Evolutionary conservation across 2,113 vertebrate genomes (phyloP), one percentile per base, ranked within the genome.

Genomic region (Machaerirhynchus nigripectus): DNA sequence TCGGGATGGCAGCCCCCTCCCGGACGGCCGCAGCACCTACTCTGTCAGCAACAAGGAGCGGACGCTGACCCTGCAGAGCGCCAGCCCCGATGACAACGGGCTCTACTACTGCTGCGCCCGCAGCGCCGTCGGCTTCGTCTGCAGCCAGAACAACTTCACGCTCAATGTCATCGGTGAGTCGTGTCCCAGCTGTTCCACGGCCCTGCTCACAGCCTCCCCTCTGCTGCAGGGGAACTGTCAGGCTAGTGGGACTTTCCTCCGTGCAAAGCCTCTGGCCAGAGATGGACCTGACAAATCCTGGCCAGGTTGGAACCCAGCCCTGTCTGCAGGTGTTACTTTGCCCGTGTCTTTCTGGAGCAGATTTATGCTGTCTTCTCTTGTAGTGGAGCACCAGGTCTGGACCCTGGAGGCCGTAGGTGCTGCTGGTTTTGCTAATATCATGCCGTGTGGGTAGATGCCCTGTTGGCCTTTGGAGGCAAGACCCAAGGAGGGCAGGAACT

Each of bases 31-130:
- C 42, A 98, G 97, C 91, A 97, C 90, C 96, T 98, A 99, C 91
- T 97, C 98, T 4, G 98, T 99, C 93, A 99, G 98, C 96, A 99
- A 97, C 97, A 99, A 98, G 97, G 99, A 99, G 95, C 97, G 98
- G 30, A 99, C 98, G 1, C 97, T 99, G 44, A 99, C 96, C n/a
- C 96, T 99, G 52, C 97, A 83, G 70, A 98, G 97, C 0, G 98
- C 98, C 64, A 96, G 96, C 85, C 98, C 98, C 0, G 98, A 99
- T 0, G 98, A 99, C 81, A 99, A 98, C 0, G 99, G 99, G 14
- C 82, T 98, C 26, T 99, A 99, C 91, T 98, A 97, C 97, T 99
- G 99, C 98, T 99, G 99, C 0, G 99, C 99, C 84, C 98, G 98
- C 92, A 99, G 99, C 1, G 98, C 99, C 3, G 98, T 98, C 0